Base-by-base conservation (phyloP, 2,113 vertebrate genomes). In the Lycocorax pyrrhopterus region DNA sequence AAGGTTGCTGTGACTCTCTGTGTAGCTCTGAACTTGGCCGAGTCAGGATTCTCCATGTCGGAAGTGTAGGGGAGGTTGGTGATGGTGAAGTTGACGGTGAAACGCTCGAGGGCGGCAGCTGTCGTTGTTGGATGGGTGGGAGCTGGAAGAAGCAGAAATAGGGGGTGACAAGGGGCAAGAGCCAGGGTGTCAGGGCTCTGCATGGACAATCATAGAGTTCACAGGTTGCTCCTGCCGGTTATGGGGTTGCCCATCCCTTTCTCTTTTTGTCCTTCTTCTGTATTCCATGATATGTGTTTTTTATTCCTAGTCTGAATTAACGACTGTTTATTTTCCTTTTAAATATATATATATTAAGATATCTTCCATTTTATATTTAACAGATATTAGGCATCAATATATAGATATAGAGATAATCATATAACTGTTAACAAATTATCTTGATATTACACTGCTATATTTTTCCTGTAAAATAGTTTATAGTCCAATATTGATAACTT, bases 21-120 rank as follows among this genome's bases (percentile, higher is more conserved):
- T 0, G 79, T 47, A 1, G 63, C 1, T 2, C 23, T 87, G 89
- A 59, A 84, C 32, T 22, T 49, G 6, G 15, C 22, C 0, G 86
- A 87, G 19, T 39, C 4, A 1, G 63, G 68, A 13, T 16, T 23
- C 0, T 4, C 46, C 64, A 94, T 19, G 35, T 78, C 43, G 2
- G 77, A 62, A 32, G 13, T 8, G 72, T 87, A 68, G 29, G 22
- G 60, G 25, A 89, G 87, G 10, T 87, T 87, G 72, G 83, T 91
- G 78, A 63, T 58, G 88, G 88, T 87, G 88, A 84, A 84, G 49
- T 94, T 94, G 69, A 92, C 1, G 12, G 81, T 94, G 84, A 95
- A 93, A 19, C 0, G 37, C 13, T 75, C 12, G 1, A 35, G 49
- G 32, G 35, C 10, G 9, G 44, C 39, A 18, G n/a, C 3, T 22